These are phyloP conservation scores for Ifrita kowaldi DNA, from an alignment of 2,113 vertebrate genomes.

Conservation along the genomic window DNA sequence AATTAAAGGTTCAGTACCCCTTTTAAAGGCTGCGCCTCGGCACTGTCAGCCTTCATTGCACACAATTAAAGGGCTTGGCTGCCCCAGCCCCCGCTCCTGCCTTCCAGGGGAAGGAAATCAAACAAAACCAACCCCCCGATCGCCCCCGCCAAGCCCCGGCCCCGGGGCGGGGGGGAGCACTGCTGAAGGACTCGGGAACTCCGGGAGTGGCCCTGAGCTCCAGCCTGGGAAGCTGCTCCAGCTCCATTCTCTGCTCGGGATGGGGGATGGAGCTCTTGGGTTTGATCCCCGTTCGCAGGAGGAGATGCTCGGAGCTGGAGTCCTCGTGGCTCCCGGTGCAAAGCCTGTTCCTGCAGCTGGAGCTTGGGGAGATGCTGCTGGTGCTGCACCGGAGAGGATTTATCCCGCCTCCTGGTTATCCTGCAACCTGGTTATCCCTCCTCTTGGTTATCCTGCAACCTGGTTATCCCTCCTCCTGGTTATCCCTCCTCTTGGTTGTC, in stretches of 20 bases:
- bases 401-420: not conserved
- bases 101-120: constrained; percentile 19
- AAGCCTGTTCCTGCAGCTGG: not conserved
- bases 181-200: not conserved
- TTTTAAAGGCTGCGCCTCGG: constrained; percentile 18
- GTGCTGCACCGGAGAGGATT: not conserved
- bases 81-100: not conserved
- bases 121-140: not conserved
- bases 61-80: constrained; percentile 59
- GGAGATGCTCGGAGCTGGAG: not conserved
- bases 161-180: not conserved
- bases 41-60: constrained; percentile 63
- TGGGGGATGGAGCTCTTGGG: not conserved
- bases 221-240: not conserved
- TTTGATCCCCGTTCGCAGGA: fast-evolving
- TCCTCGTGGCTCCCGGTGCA: fast-evolving
- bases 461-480: not conserved
- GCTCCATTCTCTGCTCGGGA: not conserved
- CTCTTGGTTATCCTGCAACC: not conserved
- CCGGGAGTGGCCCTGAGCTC: not conserved
- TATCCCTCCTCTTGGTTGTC: not conserved
- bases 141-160: fast-evolving
- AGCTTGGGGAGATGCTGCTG: not conserved
- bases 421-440: not conserved
- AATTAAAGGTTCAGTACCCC: constrained; percentile 62